Base-by-base conservation (phyloP, 2,888 invertebrate genomes). In the Digitonthophagus gazella region DNA sequence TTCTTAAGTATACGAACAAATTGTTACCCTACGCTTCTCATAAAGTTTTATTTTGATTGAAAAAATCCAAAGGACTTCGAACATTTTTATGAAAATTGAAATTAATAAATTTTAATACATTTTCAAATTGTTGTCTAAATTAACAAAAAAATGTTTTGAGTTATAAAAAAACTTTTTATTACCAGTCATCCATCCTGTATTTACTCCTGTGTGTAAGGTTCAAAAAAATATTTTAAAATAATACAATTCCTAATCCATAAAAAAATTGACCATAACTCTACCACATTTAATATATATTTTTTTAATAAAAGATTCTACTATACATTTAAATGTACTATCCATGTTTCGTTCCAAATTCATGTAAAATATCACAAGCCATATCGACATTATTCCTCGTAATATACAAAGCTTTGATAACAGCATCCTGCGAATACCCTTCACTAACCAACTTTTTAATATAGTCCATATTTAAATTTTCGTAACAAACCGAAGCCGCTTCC, bases 291-390 rank as follows among this genome's bases (percentile, higher is more conserved):
- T 44, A 4, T 22, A 4, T 6, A 3, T 22, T 44, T 44, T 11
- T 44, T 44, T 44, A 2, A 44, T 44, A 44, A 8, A 44, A 44
- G n/a, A 44, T 44, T 11, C 28, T 44, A 44, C 6, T 6, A 44
- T 4, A 61, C 61, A 8, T 14, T 71, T 67, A 68, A 67, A 69
- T 68, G 56, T 71, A 70, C 72, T 76, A 77, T 72, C 77, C 77
- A 72, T 77, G 75, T 77, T 90, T 90, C 64, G 90, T 88, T 64
- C 93, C 95, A 83, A 96, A 96, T 81, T 96, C 95, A 81, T 94
- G 93, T 75, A 96, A 84, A 79, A 96, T 96, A 76, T 97, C 96
- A 84, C 96, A 93, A 63, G 97, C 97, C 96, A 97, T 97, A 81
- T 94, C 94, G 67, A 97, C 87, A 83, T 97, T 95, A 84, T 97